Conservation (phyloP, 2,113 vertebrate species). For the Rhadina sibilatrix region DNA sequence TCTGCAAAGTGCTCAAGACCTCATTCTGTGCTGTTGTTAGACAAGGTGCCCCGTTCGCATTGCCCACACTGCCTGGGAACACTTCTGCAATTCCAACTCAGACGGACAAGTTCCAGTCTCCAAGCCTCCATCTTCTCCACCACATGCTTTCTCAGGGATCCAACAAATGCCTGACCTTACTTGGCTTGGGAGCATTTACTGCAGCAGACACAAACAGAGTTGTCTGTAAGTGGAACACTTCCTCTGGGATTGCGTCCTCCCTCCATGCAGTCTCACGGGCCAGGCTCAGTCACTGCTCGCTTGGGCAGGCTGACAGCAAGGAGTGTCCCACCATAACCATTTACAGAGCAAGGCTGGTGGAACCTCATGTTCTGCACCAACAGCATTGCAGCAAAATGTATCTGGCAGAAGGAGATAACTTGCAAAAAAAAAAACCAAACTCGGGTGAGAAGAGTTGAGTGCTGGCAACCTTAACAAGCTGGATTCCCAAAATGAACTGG, state of each 20-base stretch:
- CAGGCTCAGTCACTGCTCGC: neutral
- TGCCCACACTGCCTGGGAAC: neutral
- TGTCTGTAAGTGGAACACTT: neutral
- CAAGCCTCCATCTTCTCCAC: neutral
- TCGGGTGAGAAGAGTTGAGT: neutral
- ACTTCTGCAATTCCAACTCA: neutral
- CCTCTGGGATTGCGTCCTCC: neutral
- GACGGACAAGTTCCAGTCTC: neutral
- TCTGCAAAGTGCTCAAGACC: neutral
- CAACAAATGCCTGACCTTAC: neutral
- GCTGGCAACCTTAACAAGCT: neutral
- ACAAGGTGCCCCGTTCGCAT: rapidly evolving
- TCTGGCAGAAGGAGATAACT: neutral
- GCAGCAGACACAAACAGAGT: neutral
- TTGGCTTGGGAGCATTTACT: neutral
- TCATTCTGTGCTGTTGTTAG: neutral
- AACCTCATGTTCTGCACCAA: neutral
- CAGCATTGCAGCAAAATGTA: neutral
- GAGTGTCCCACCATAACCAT: neutral
- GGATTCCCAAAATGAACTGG: neutral
- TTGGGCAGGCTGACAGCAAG: neutral
- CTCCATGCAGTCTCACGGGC: neutral
- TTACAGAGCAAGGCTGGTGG: neutral
- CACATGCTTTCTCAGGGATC: neutral
- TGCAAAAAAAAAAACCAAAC: neutral